A percentile compares a stretch with the other conserved stretches of the same genome.
phyloP scores from a whole-genome alignment of 1,140 invertebrate genomes.

The Neelides sp. region DNA sequence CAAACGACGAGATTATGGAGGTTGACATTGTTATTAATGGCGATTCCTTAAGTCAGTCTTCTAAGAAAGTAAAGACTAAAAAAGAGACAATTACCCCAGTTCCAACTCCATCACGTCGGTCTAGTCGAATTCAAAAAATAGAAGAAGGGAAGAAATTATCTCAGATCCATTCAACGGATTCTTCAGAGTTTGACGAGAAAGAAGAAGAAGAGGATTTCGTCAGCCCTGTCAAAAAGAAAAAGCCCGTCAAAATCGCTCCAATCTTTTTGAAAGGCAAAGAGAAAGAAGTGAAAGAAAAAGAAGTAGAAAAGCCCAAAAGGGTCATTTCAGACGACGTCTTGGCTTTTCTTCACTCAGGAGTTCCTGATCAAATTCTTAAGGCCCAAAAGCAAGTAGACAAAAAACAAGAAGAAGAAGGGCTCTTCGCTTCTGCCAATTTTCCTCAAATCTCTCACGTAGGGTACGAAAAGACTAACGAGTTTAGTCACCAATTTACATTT shows the following conservation, averaged over 20 bases:
- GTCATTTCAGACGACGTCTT: slow-evolving; percentile 1
- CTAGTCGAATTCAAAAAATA: slow-evolving; percentile 5
- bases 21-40: too few relatives aligned
- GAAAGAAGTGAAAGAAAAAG: slow-evolving; percentile 32
- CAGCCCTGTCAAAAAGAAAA: slow-evolving; percentile 26
- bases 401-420: slow-evolving; percentile 11
- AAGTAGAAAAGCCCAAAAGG: slow-evolving; percentile 20
- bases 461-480: not conserved
- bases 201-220: slow-evolving; percentile 10
- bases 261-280: slow-evolving; percentile 36
- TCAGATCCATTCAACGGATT: not conserved
- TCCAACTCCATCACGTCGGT: not conserved
- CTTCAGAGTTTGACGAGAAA: not conserved
- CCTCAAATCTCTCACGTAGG: slow-evolving; percentile 14
- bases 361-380: slow-evolving; percentile 15
- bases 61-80: too few relatives aligned
- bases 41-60: too few relatives aligned
- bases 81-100: too few relatives aligned
- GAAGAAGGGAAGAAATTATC: not conserved
- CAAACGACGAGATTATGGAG: too few relatives aligned
- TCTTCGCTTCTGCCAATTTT: slow-evolving; percentile 10
- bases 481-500: too few relatives aligned
- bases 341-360: slow-evolving; percentile 21
- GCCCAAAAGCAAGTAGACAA: slow-evolving; percentile 15
- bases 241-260: slow-evolving; percentile 36